Base-by-base conservation (phyloP, 1,140 invertebrate genomes). In the Plutomurus gul region DNA sequence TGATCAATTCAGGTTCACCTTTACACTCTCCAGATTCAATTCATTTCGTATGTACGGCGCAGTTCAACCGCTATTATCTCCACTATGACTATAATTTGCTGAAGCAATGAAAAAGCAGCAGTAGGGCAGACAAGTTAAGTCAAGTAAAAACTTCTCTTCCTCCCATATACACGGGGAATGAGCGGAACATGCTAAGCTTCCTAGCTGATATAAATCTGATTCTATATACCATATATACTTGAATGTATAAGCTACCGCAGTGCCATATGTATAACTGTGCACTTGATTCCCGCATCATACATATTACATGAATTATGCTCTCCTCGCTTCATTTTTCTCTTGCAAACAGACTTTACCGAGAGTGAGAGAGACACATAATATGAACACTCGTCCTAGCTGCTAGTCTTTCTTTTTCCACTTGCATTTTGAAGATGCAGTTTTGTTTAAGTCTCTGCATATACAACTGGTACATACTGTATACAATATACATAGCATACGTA, bases 231-330 rank as follows among this genome's bases (percentile, higher is more conserved):
- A n/a, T n/a, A n/a, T n/a, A n/a, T n/a, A n/a, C n/a, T n/a, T n/a
- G n/a, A n/a, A n/a, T n/a, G n/a, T n/a, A n/a, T n/a, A n/a, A n/a
- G n/a, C n/a, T n/a, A n/a, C n/a, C n/a, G n/a, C n/a, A n/a, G n/a
- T n/a, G n/a, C n/a, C n/a, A n/a, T n/a, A n/a, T n/a, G n/a, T n/a
- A n/a, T n/a, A n/a, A n/a, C n/a, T n/a, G n/a, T n/a, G n/a, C n/a
- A n/a, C n/a, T n/a, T n/a, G n/a, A n/a, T n/a, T n/a, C n/a, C n/a
- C n/a, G n/a, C n/a, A n/a, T n/a, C n/a, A n/a, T n/a, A n/a, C n/a
- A n/a, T n/a, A n/a, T n/a, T n/a, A n/a, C n/a, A 65, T 65, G 56
- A 65, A 65, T 65, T 65, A 65, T 65, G 56, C 56, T 65, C 56
- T 65, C 56, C 27, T 65, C 56, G 56, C 56, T 30, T 65, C 56